These are phyloP conservation scores for Colistium nudipinnis DNA, from an alignment of 2,113 vertebrate species.

Conservation along the genomic window DNA sequence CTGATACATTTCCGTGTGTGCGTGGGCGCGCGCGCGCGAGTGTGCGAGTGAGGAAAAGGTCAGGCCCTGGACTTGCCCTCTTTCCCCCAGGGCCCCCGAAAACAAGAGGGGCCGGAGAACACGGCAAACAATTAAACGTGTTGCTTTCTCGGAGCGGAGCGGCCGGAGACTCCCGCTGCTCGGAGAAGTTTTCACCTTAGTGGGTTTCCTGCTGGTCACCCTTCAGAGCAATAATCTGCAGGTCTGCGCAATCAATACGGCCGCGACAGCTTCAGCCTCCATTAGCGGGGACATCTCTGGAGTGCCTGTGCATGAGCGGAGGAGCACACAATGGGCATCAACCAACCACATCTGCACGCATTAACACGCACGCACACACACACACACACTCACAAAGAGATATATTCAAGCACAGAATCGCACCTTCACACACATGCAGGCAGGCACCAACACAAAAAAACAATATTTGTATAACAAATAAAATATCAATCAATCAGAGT, in stretches of 20 bases:
- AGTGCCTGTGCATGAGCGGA: slow-evolving; percentile 77
- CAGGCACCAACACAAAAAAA: slow-evolving; percentile 14
- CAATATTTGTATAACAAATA: too few relatives aligned
- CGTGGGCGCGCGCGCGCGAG: slow-evolving; percentile 76
- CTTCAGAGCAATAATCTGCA: slow-evolving; percentile 84
- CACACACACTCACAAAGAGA: slow-evolving; percentile 41
- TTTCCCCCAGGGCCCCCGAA: slow-evolving; percentile 78
- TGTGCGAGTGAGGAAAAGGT: slow-evolving; percentile 81
- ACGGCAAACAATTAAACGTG: slow-evolving; percentile 86
- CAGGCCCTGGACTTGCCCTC: slow-evolving; percentile 77
- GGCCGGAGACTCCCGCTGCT: slow-evolving; percentile 69
- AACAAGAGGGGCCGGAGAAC: slow-evolving; percentile 76
- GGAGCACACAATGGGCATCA: slow-evolving; percentile 68
- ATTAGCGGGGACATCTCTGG: slow-evolving; percentile 75
- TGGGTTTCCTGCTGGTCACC: slow-evolving; percentile 82
- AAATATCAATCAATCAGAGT: too few relatives aligned
- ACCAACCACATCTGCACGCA: slow-evolving; percentile 38
- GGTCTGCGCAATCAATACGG: slow-evolving; percentile 83
- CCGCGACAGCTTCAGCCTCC: slow-evolving; percentile 75
- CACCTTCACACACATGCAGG: slow-evolving; percentile 46
- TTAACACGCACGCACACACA: background rate
- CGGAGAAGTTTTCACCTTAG: slow-evolving; percentile 74
- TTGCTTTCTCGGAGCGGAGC: slow-evolving; percentile 75
- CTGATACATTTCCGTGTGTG: slow-evolving; percentile 81
- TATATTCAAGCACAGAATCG: slow-evolving; percentile 63